phyloP scores from a whole-genome alignment of 1,140 invertebrate genomes.

The Brachionus asplanchnoidis region DNA sequence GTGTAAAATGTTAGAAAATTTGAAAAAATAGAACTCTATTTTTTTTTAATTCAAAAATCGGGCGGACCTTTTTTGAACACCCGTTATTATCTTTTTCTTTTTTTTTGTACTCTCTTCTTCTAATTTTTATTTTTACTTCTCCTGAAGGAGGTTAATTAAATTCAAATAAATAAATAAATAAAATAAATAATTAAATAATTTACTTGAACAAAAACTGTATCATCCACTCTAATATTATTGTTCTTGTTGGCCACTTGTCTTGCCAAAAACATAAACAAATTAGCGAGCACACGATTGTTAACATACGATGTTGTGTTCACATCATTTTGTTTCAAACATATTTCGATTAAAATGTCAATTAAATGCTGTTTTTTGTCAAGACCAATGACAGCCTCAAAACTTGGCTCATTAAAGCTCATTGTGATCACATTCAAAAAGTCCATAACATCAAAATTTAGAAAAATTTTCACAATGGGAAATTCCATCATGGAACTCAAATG shows the following conservation, averaged over 20 bases:
- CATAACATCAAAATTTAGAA: conserved; percentile 77
- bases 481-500: neutral
- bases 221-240: conserved; percentile 59
- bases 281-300: conserved; percentile 59
- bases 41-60: too few relatives aligned
- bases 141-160: too few relatives aligned
- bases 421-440: conserved; percentile 84
- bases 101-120: too few relatives aligned
- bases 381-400: conserved; percentile 35
- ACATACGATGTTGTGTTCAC: neutral
- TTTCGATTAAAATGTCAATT: conserved; percentile 33
- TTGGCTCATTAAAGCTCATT: conserved; percentile 73
- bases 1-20: too few relatives aligned
- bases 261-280: conserved; percentile 71
- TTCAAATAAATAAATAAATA: too few relatives aligned
- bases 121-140: too few relatives aligned
- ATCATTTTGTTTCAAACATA: neutral
- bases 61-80: too few relatives aligned
- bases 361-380: conserved; percentile 29
- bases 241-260: conserved; percentile 63
- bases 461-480: conserved; percentile 65
- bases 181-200: conserved; percentile 45
- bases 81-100: too few relatives aligned
- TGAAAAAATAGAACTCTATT: too few relatives aligned
- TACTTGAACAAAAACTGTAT: conserved; percentile 62